A percentile compares a stretch with the other conserved stretches of the same genome.
phyloP scores from a whole-genome alignment of 2,113 vertebrate species.

The Corynorhinus townsendii region DNA sequence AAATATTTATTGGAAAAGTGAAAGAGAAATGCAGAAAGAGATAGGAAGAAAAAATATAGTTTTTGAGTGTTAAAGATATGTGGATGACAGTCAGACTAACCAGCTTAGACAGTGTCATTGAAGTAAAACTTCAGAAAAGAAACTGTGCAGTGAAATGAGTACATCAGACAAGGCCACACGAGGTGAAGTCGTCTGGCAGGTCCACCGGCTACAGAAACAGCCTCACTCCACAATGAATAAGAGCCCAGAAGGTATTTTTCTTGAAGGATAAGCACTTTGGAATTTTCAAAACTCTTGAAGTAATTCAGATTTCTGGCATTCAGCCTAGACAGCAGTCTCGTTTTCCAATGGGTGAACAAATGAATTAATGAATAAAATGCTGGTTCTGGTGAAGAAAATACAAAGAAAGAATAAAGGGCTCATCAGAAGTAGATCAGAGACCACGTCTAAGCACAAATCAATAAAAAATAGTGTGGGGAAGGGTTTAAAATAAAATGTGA shows the following conservation, averaged over 20 bases:
- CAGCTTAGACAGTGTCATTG: neutral
- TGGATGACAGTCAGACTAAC: neutral
- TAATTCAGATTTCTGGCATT: neutral
- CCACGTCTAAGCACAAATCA: neutral
- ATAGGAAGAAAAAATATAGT: neutral
- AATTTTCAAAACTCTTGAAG: conserved; percentile 23
- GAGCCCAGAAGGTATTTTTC: neutral
- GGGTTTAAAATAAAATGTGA: neutral
- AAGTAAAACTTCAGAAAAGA: neutral
- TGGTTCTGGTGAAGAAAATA: neutral
- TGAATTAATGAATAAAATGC: neutral
- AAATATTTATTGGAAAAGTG: neutral
- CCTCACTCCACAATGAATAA: neutral
- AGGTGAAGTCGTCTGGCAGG: neutral
- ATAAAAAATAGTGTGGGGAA: neutral
- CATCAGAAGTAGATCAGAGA: neutral
- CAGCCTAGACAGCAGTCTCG: neutral
- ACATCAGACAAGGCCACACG: neutral
- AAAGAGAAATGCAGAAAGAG: neutral
- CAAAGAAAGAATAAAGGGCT: neutral
- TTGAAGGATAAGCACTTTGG: neutral
- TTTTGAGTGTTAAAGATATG: neutral
- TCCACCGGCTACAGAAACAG: neutral
- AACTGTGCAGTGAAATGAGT: neutral
- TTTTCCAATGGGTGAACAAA: neutral